phyloP scores from a whole-genome alignment of 2,797 vertebrate genomes.

The Oceanodroma leucorhoa region DNA sequence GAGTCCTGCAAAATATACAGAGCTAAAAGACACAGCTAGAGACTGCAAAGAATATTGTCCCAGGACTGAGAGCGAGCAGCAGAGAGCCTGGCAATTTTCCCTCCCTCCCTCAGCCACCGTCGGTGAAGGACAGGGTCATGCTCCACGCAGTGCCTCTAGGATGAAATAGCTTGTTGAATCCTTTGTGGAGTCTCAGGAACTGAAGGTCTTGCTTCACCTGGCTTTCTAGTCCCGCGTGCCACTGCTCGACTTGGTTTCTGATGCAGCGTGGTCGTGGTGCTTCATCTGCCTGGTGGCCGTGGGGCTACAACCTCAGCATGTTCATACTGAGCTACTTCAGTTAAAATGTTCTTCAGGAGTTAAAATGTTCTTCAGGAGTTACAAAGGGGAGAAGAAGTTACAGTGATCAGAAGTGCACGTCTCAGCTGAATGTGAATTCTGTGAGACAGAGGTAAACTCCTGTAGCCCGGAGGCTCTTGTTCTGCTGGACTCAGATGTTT shows the following conservation, averaged over 20 bases:
- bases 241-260: not conserved
- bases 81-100: not conserved
- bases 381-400: not conserved
- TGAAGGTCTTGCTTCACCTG: not conserved
- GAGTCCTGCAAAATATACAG: not conserved
- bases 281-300: not conserved
- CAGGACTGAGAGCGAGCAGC: not conserved
- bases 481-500: not conserved
- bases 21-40: not conserved
- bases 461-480: not conserved
- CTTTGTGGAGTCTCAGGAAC: not conserved
- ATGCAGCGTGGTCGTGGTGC: not conserved
- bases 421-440: not conserved
- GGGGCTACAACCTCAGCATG: not conserved
- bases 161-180: not conserved
- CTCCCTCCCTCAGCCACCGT: not conserved
- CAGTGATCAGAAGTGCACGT: not conserved
- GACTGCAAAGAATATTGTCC: not conserved
- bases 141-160: not conserved
- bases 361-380: not conserved
- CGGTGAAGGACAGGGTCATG: not conserved
- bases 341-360: not conserved
- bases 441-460: not conserved
- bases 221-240: not conserved
- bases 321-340: not conserved